A percentile compares a stretch with the other conserved stretches of the same genome.
Evolutionary conservation across 2,888 invertebrate species (phyloP).

Genomic region (Heliconius charithonia): DNA sequence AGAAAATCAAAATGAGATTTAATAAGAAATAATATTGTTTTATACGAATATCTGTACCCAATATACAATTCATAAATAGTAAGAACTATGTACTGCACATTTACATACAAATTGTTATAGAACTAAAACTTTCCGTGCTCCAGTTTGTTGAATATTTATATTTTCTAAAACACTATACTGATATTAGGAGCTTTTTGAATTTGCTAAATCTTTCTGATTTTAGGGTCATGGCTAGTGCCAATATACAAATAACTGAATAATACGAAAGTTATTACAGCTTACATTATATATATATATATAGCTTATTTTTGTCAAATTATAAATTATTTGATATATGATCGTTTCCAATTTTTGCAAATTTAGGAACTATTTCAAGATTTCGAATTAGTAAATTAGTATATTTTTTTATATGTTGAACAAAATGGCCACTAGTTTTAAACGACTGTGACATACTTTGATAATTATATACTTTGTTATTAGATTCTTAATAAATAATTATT

Average conservation of each 20-base stretch:
- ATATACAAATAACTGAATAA: not conserved
- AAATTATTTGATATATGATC: not conserved
- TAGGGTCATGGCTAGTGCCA: not conserved
- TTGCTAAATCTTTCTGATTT: not conserved
- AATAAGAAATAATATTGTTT: not conserved
- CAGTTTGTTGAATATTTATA: slow-evolving; percentile 13
- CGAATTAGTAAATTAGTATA: not conserved
- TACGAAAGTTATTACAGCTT: slow-evolving; percentile 2
- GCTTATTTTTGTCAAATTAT: not conserved
- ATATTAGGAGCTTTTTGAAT: slow-evolving; percentile 17
- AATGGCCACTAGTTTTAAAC: not conserved
- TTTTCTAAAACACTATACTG: slow-evolving; percentile 17
- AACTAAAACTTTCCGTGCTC: not conserved
- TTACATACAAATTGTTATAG: not conserved
- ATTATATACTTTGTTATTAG: not conserved
- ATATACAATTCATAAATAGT: not conserved
- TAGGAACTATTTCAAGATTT: not conserved
- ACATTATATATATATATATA: too few species aligned
- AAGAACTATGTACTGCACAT: not conserved
- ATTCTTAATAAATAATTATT: not conserved
- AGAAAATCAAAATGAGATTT: not conserved
- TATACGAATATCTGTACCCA: not conserved
- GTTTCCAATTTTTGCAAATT: not conserved
- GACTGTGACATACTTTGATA: not conserved
- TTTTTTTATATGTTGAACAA: not conserved